Conservation (phyloP, 2,888 invertebrate species). For the Hemithea aestivaria region DNA sequence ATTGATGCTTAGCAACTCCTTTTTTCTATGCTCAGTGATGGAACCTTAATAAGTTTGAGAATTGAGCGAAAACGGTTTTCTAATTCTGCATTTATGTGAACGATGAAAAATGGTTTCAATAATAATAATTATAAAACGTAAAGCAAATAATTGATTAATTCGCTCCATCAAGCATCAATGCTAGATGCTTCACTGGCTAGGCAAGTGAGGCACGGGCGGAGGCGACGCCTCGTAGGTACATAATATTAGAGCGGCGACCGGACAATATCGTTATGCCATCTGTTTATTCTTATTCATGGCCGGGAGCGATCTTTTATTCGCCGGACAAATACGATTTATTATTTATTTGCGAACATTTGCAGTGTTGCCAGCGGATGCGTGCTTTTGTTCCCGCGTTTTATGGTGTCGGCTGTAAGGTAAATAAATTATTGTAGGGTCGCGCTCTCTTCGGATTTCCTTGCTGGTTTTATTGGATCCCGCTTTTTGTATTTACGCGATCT, state of each 20-base stretch:
- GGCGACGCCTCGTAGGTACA: too few species aligned
- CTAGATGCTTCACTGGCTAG: too few species aligned
- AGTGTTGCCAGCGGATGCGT: slow-evolving; percentile 39
- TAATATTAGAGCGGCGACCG: slow-evolving; percentile 10
- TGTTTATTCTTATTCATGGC: slow-evolving; percentile 47
- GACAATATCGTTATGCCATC: slow-evolving; percentile 43
- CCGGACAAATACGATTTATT: slow-evolving; percentile 42
- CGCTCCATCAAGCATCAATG: too few species aligned
- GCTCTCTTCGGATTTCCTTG: slow-evolving; percentile 31
- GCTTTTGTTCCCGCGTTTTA: slow-evolving; percentile 30
- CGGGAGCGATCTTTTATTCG: slow-evolving; percentile 37
- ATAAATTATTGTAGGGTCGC: slow-evolving; percentile 32
- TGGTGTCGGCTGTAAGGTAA: slow-evolving; percentile 30
- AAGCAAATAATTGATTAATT: too few species aligned
- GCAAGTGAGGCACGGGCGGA: too few species aligned
- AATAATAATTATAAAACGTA: too few species aligned
- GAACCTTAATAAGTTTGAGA: too few species aligned
- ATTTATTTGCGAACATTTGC: slow-evolving; percentile 45
- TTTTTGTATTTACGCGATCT: slow-evolving; percentile 29
- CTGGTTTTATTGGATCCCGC: slow-evolving; percentile 31
- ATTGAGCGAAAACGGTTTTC: too few species aligned
- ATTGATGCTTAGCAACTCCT: too few species aligned
- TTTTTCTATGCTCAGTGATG: too few species aligned
- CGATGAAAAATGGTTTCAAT: too few species aligned
- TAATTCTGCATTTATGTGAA: too few species aligned